phyloP scores from a whole-genome alignment of 2,113 vertebrate species.

The Stercorarius parasiticus region DNA sequence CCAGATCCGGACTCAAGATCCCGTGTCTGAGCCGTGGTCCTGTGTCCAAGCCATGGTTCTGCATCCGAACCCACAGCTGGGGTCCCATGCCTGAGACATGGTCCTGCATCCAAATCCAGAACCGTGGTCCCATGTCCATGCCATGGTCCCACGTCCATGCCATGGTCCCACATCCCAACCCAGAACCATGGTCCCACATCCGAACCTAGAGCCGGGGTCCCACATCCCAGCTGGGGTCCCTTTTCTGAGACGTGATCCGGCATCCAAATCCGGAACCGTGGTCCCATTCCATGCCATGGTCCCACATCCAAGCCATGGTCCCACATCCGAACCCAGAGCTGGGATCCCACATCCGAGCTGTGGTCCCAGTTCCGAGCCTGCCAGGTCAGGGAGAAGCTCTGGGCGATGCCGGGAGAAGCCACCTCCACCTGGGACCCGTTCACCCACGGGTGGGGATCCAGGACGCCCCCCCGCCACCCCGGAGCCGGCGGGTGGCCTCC shows the following conservation, averaged over 20 bases:
- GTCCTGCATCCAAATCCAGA: background rate
- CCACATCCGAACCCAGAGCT: background rate
- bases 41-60: background rate
- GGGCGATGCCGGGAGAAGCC: background rate
- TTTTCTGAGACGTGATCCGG: background rate
- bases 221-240: background rate
- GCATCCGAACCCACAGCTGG: too few species aligned
- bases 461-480: fast-evolving
- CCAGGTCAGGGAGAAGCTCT: background rate
- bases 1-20: fast-evolving
- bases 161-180: background rate
- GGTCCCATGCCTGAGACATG: background rate
- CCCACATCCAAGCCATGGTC: background rate
- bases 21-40: background rate
- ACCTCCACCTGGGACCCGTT: fast-evolving
- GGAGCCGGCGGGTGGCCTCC: fast-evolving
- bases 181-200: too few species aligned
- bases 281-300: too few species aligned
- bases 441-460: fast-evolving
- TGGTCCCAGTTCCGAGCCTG: fast-evolving
- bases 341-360: background rate
- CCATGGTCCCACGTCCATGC: background rate
- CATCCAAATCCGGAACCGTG: fast-evolving
- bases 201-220: background rate
- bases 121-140: background rate